Percentiles rank a stretch among this genome's conserved stretches.
Evolutionary conservation across 2,888 invertebrate genomes (phyloP).

Genomic region (Ornithoptera priamus): DNA sequence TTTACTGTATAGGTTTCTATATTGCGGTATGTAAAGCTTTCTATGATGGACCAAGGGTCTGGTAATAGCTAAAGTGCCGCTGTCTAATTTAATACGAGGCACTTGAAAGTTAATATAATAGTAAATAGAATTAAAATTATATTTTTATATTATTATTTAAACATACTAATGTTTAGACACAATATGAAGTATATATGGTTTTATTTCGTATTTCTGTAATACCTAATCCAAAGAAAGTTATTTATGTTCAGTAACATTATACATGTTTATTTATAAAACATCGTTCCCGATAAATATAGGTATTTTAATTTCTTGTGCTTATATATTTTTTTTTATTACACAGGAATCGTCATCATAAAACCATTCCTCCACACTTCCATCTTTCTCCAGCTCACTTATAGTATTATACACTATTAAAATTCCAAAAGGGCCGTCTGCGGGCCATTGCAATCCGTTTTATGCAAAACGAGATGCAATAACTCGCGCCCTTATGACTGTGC

Average conservation of each 20-base stretch:
- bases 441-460: conserved; percentile 54
- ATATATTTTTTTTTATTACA: conserved; percentile 13
- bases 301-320: neutral
- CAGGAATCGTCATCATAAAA: conserved; percentile 16
- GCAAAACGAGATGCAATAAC: conserved; percentile 67
- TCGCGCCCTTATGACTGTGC: conserved; percentile 49
- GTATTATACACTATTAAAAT: conserved; percentile 58
- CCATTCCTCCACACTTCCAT: conserved; percentile 31
- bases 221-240: no score
- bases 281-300: no score
- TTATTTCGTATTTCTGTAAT: no score
- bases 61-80: neutral
- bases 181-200: neutral
- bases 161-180: neutral
- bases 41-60: neutral
- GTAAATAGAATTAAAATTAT: neutral
- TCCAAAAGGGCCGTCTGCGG: conserved; percentile 39
- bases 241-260: no score
- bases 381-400: conserved; percentile 42
- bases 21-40: neutral
- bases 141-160: neutral
- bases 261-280: neutral
- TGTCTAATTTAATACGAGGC: neutral
- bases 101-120: neutral
- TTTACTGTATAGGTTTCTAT: neutral